phyloP scores from a whole-genome alignment of 2,113 vertebrate species.

The Setophaga petechia region DNA sequence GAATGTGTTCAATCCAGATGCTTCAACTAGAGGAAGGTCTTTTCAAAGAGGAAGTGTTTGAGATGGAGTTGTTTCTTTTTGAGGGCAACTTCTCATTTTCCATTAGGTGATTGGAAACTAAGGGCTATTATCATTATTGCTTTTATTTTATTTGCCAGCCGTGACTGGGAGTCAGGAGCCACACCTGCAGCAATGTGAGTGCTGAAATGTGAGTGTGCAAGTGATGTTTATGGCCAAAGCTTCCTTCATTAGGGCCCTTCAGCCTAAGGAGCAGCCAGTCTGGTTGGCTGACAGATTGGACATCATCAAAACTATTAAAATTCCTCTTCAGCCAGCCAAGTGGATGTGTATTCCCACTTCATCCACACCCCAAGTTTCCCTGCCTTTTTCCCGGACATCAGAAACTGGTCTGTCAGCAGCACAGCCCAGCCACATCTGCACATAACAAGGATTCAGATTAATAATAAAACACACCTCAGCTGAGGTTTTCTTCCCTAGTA shows the following conservation, averaged over 20 bases:
- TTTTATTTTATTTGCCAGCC: not conserved
- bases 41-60: not conserved
- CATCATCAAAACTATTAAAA: not conserved
- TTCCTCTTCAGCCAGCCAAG: not conserved
- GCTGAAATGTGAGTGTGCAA: conserved; percentile 8
- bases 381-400: not conserved
- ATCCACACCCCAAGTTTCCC: not conserved
- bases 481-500: conserved; percentile 1
- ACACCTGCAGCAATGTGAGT: not conserved
- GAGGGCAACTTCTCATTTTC: not conserved
- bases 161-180: not conserved
- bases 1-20: not conserved
- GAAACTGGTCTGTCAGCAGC: conserved; percentile 5
- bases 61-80: not conserved
- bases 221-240: not conserved
- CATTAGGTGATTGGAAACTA: not conserved
- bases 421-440: not conserved
- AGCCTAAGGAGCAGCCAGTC: not conserved
- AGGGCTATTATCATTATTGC: not conserved
- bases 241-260: not conserved
- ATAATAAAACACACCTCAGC: conserved; percentile 27
- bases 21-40: not conserved
- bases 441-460: not conserved
- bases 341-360: not conserved
- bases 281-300: not conserved